These are phyloP conservation scores for Thomomys bottae DNA, from an alignment of 2,113 vertebrate genomes.

Conservation along the genomic window DNA sequence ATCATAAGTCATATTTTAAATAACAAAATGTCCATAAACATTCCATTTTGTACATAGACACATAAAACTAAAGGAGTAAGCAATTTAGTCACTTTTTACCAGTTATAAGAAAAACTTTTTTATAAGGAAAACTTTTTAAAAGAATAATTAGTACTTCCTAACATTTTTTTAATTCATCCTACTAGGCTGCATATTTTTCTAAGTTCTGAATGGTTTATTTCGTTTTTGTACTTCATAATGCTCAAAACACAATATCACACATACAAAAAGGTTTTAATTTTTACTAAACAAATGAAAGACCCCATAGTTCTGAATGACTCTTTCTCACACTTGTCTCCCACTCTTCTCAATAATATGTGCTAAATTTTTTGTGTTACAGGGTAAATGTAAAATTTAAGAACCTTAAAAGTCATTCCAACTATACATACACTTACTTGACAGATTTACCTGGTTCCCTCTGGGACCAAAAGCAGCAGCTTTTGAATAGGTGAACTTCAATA, in stretches of 20 bases:
- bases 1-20: neutral
- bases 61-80: neutral
- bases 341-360: neutral
- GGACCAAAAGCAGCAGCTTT: conserved; percentile 57
- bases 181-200: neutral
- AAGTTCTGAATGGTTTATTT: conserved; percentile 37
- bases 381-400: conserved; percentile 18
- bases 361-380: neutral
- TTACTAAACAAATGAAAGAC: conserved; percentile 39
- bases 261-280: conserved; percentile 46
- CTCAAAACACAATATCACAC: conserved; percentile 8
- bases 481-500: conserved; percentile 67
- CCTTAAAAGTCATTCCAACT: neutral
- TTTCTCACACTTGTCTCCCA: neutral
- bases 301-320: neutral
- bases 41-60: conserved; percentile 45
- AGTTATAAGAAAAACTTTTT: neutral
- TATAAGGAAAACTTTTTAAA: neutral
- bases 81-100: conserved; percentile 11
- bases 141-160: neutral
- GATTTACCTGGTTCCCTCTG: conserved; percentile 4
- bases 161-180: conserved; percentile 16
- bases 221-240: neutral
- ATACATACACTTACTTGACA: conserved; percentile 19
- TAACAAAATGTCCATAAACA: conserved; percentile 18